Evolutionary conservation across 2,888 invertebrate genomes (phyloP).

Genomic region (Carcina quercana): DNA sequence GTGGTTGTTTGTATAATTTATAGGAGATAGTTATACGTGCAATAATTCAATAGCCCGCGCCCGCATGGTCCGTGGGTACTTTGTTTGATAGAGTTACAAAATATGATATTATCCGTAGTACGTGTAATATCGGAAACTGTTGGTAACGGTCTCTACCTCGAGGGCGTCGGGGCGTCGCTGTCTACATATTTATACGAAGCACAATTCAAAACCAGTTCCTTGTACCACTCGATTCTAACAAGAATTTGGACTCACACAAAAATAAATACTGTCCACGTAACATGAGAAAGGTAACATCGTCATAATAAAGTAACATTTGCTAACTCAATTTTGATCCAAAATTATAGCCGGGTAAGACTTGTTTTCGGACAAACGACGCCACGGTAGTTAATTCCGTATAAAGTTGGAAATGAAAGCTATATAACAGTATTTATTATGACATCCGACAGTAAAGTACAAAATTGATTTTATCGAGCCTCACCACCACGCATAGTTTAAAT

Average conservation of each 20-base stretch:
- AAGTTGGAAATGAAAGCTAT: conserved; percentile 49
- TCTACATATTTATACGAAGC: conserved; percentile 63
- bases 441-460: conserved; percentile 64
- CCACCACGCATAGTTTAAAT: conserved; percentile 50
- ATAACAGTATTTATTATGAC: conserved; percentile 68
- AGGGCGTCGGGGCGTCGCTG: conserved; percentile 64
- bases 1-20: too few species aligned
- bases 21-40: too few species aligned
- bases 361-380: conserved; percentile 33
- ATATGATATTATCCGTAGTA: conserved; percentile 40
- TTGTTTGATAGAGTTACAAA: conserved; percentile 33
- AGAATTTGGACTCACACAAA: conserved; percentile 68
- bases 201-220: conserved; percentile 61
- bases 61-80: too few species aligned
- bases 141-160: conserved; percentile 50
- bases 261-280: conserved; percentile 70
- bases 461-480: conserved; percentile 61
- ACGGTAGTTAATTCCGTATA: conserved; percentile 45
- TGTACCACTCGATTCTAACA: conserved; percentile 63
- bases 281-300: conserved; percentile 60
- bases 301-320: conserved; percentile 40
- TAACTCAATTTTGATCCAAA: conserved; percentile 42
- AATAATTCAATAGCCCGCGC: conserved; percentile 28
- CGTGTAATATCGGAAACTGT: conserved; percentile 46
- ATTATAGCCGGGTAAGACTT: conserved; percentile 38